A percentile compares a stretch with the other conserved stretches of the same genome.
phyloP scores from a whole-genome alignment of 2,888 invertebrate species.

The Tipula helvola region DNA sequence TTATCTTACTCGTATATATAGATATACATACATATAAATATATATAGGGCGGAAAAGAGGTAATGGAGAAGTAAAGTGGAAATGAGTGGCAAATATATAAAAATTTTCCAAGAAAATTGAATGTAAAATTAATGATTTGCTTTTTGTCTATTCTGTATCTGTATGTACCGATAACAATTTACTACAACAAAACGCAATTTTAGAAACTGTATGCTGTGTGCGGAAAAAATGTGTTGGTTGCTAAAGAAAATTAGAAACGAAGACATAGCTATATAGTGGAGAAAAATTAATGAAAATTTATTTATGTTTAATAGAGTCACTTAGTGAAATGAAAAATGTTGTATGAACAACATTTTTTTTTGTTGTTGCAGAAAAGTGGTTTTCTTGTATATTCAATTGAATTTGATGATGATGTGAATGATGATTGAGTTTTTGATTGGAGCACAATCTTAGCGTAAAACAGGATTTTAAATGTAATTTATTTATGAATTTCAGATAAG shows the following conservation, averaged over 20 bases:
- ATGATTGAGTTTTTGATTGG: not conserved
- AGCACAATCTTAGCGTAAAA: too few relatives aligned
- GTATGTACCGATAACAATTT: not conserved
- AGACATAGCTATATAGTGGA: not conserved
- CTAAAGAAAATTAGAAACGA: not conserved
- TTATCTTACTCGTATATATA: not conserved
- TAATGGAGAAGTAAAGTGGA: not conserved
- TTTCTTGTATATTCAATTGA: not conserved
- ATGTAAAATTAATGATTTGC: not conserved
- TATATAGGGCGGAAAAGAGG: not conserved
- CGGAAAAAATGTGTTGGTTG: not conserved
- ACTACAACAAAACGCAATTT: not conserved
- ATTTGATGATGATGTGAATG: not conserved
- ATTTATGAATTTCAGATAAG: too few relatives aligned
- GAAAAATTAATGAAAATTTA: not conserved
- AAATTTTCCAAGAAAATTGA: not conserved
- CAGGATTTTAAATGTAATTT: too few relatives aligned
- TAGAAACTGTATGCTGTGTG: not conserved
- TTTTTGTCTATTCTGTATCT: not conserved
- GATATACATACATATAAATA: too few relatives aligned
- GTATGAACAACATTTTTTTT: not conserved
- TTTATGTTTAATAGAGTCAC: not conserved
- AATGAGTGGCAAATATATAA: not conserved
- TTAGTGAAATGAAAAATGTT: not conserved
- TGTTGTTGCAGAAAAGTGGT: not conserved